Base-by-base conservation (phyloP, 2,888 invertebrate genomes). In the Drosophila monieri region DNA sequence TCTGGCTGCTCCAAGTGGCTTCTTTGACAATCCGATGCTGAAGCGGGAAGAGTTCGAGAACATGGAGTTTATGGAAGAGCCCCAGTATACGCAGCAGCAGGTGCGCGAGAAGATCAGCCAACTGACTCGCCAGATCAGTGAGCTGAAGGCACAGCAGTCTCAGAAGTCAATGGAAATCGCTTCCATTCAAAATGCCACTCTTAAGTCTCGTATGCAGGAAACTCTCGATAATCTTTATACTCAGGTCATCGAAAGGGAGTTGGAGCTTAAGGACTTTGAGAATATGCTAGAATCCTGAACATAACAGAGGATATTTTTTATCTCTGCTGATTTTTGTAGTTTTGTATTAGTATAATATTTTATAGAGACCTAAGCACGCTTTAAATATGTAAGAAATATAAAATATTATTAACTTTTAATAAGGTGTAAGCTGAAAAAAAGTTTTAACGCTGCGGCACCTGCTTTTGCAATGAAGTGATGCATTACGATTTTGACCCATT, bases 151-250 rank as follows among this genome's bases (percentile, higher is more conserved):
- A 39, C 94, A 96, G 52, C 93, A 96, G 67, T 94, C 95, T 58
- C 94, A 96, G 80, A 97, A 97, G 73, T 96, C 97, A 84, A 93
- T 94, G 74, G 96, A 97, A 91, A 95, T 97, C 69, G 94, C 95
- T 21, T 95, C 95, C 47, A 96, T 97, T 89, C 97, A 97, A 89
- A 98, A 97, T 90, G 92, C 95, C 71, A 96, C 96, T 10, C 91
- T 98, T 12, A 93, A 95, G 49, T 96, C 97, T 90, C 93, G 97
- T 56, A 96, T 98, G 90, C 95, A 96, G 89, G 95, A 96, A 75
- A 95, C 95, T 54, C 92, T 97, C 25, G 96, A 97, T 74, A 94
- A 95, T 80, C 91, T 97, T 10, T 93, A 95, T 72, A 95, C 95
- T 81, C 96, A 97, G 88, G 95, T 97, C 76, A 93, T 95, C 78